phyloP scores from a whole-genome alignment of 2,888 invertebrate genomes.

The Ferdinandea cuprea region DNA sequence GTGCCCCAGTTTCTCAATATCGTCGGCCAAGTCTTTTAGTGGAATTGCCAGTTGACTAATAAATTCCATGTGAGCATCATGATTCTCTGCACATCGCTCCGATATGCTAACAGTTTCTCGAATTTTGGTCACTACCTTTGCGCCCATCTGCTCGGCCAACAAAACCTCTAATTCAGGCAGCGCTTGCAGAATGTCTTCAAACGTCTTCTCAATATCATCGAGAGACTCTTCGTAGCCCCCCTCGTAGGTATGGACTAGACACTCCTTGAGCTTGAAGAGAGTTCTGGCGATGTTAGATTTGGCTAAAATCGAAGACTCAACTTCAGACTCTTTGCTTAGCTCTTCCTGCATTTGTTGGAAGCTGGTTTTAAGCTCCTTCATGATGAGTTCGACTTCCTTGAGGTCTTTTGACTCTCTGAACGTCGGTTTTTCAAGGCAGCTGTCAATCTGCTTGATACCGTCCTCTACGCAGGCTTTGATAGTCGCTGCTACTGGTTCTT shows the following conservation, averaged over 20 bases:
- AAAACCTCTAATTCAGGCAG: constrained; percentile 82
- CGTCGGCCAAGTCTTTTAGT: constrained; percentile 76
- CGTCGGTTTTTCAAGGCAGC: constrained; percentile 78
- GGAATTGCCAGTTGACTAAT: constrained; percentile 75
- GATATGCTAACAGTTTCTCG: constrained; percentile 34
- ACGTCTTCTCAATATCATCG: constrained; percentile 80
- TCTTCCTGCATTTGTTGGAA: constrained; percentile 71
- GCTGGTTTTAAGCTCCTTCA: constrained; percentile 78
- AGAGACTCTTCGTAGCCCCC: constrained; percentile 78
- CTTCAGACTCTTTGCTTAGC: constrained; percentile 48
- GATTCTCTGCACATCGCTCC: constrained; percentile 41
- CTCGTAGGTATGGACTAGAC: constrained; percentile 81
- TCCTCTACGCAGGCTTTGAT: constrained; percentile 77
- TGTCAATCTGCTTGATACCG: constrained; percentile 80
- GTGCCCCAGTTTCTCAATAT: constrained; percentile 76
- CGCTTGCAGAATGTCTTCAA: constrained; percentile 80
- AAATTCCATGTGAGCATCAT: constrained; percentile 60
- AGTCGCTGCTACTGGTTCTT: constrained; percentile 57
- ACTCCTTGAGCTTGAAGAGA: constrained; percentile 81
- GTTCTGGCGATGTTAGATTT: constrained; percentile 79
- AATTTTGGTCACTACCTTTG: constrained; percentile 79
- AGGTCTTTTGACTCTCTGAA: constrained; percentile 76
- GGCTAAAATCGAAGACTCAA: constrained; percentile 77
- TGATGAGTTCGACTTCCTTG: constrained; percentile 77
- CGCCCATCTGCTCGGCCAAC: constrained; percentile 83